Base-by-base conservation (phyloP, 2,888 invertebrate genomes). In the Sisyra terminalis region DNA sequence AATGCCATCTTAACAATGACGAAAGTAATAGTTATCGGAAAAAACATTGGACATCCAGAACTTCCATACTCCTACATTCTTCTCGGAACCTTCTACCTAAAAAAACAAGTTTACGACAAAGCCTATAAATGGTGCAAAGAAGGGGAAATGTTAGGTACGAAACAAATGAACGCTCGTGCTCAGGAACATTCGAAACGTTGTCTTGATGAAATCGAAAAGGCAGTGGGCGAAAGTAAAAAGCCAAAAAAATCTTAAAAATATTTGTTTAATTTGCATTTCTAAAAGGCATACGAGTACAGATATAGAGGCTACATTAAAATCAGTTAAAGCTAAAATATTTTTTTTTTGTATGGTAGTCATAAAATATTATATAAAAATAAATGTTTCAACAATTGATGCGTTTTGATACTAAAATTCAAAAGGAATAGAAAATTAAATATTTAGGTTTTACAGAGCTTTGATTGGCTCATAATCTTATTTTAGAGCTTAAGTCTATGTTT, bases 1-100 rank as follows among this genome's bases (percentile, higher is more conserved):
- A 49, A 55, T 3, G 65, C 66, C 1, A 48, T 65, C 13, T 50
- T 56, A 41, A 59, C 63, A 42, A 56, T 66, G 44, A 55, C 58
- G 42, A 59, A 61, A 43, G 66, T 65, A 2, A 58, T 66, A 14
- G 55, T 63, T 41, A 51, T 65, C 37, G 64, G 63, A 2, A 60
- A 61, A 50, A 56, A 57, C 10, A 61, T 60, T 13, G 60, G 63
- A n/a, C 64, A 63, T 50, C 50, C 57, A n/a, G 65, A 66, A 50
- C 50, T 65, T 40, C 61, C 66, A 3, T 51, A 57, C 31, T 64
- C 62, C 44, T 60, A 63, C 41, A 49, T 62, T 8, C 63, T 63
- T 50, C 50, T 65, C 11, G 65, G 63, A 2, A 52, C 55, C 43
- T 57, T 65, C 16, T 64, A 63, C 47, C 46, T 57, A 30, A 53